These are phyloP conservation scores for Platorchestia sp. DNA, from an alignment of 1,140 invertebrate species.

Conservation along the genomic window DNA sequence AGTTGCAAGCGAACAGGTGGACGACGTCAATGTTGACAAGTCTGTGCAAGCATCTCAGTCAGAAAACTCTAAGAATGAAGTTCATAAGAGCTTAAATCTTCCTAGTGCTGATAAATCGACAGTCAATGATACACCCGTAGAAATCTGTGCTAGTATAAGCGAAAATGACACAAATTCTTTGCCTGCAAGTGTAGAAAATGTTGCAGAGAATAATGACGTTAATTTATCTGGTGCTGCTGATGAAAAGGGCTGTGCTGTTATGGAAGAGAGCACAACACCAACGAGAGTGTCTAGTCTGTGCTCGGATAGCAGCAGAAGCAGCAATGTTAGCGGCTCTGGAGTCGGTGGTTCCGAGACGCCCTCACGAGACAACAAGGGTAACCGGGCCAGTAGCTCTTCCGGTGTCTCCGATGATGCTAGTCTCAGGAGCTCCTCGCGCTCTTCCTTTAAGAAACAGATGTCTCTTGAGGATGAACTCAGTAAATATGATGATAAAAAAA, in stretches of 20 bases:
- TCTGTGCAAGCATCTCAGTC: background rate
- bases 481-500: slow-evolving; percentile 31
- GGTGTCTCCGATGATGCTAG: background rate
- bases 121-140: background rate
- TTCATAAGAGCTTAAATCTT: background rate
- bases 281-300: background rate
- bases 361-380: background rate
- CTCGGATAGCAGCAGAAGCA: background rate
- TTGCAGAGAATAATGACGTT: background rate
- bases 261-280: background rate
- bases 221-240: background rate
- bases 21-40: background rate
- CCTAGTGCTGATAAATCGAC: background rate
- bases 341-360: background rate
- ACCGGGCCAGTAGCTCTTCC: background rate
- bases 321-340: background rate
- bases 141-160: background rate
- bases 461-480: slow-evolving; percentile 43
- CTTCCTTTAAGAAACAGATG: slow-evolving; percentile 26
- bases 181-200: background rate
- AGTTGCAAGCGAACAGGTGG: background rate
- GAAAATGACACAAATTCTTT: background rate
- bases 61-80: background rate
- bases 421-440: slow-evolving; percentile 27
- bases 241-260: background rate